These are phyloP conservation scores for Xanthostigma xanthostigma DNA, from an alignment of 2,888 invertebrate species.

Conservation along the genomic window DNA sequence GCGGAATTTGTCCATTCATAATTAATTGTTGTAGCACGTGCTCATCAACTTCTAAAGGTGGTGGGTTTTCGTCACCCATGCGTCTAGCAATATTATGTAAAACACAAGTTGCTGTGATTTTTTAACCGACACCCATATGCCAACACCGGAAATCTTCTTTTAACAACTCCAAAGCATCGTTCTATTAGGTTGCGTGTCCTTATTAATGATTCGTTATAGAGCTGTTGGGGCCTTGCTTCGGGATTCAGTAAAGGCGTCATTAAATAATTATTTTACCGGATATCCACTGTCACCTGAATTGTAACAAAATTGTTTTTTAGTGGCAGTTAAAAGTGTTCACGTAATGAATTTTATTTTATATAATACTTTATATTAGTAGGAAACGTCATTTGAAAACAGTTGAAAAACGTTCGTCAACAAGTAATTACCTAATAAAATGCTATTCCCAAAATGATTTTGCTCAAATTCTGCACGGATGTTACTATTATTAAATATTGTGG, in stretches of 20 bases:
- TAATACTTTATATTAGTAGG: not conserved
- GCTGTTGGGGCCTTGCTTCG: conserved; percentile 8
- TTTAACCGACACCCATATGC: conserved; percentile 16
- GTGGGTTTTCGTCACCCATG: conserved; percentile 1
- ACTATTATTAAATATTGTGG: not conserved
- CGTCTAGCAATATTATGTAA: conserved; percentile 12
- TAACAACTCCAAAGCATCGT: conserved; percentile 17
- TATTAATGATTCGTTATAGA: conserved; percentile 15
- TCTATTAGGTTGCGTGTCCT: conserved; percentile 16
- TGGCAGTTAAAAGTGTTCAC: too few relatives aligned
- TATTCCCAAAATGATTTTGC: not conserved
- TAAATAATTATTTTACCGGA: conserved; percentile 13
- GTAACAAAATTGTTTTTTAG: too few relatives aligned
- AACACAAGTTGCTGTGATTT: conserved; percentile 13
- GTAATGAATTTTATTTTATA: not conserved
- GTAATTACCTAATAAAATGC: not conserved
- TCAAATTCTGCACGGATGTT: not conserved
- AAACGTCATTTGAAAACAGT: not conserved
- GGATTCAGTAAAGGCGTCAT: conserved; percentile 14
- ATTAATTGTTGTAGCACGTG: too few relatives aligned
- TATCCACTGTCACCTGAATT: conserved; percentile 17
- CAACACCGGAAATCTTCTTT: conserved; percentile 19
- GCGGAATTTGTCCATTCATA: too few relatives aligned
- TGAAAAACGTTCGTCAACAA: too few relatives aligned
- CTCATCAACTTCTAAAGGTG: not conserved